Base-by-base conservation (phyloP, 2,888 invertebrate genomes). In the Lagria hirta region DNA sequence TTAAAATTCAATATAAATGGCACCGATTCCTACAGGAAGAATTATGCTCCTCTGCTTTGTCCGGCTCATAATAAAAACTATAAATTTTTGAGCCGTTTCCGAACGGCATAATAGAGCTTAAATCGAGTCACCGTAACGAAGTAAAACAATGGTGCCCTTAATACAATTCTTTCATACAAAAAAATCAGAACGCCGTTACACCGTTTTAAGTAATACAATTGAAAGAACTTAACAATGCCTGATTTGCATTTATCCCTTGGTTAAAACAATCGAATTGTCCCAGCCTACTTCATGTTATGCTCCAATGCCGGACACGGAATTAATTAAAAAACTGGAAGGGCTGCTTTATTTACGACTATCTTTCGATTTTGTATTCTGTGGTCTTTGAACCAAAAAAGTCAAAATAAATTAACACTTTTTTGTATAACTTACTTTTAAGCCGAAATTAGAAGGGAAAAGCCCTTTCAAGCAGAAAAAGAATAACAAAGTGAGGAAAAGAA, bases 71-170 rank as follows among this genome's bases (percentile, higher is more conserved):
- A n/a, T n/a, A 38, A 38, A 62, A 59, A 61, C 64, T 57, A 64
- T 65, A 66, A 65, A 65, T 66, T 64, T 62, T 60, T 58, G 55
- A 58, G 54, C 60, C 58, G 60, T 66, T 65, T 66, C 64, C 65
- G 64, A 66, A 64, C 61, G 55, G 58, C 55, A 58, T 60, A 60
- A 63, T 58, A 53, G 58, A 52, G 58, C 53, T 51, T 55, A 60
- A 61, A 63, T 61, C 62, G 61, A 65, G 62, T 61, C 58, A 60
- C 60, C 64, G 63, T 61, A 61, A 61, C 63, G 59, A 50, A 40
- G 54, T 57, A 59, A 62, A 65, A 63, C 63, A 64, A 65, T 62
- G 58, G 63, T 48, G 32, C 46, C 51, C 48, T 61, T 60, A 58
- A 59, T 61, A 57, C 60, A 55, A 60, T 60, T 62, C 64, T 64